phyloP scores from a whole-genome alignment of 2,888 invertebrate species.

The Alloscopus bannaensis region DNA sequence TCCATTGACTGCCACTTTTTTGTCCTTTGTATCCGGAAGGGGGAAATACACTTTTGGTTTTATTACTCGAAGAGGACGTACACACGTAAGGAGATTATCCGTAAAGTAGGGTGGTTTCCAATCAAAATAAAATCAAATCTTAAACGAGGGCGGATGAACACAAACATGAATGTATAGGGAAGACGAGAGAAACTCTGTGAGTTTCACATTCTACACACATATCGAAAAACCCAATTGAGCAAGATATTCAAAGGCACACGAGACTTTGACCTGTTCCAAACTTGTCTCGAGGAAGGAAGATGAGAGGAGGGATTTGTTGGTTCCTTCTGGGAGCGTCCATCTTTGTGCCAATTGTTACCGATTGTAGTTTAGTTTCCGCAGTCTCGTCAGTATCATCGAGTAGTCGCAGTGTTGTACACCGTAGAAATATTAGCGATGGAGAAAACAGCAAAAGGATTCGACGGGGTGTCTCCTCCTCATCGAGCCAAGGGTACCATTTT shows the following conservation, averaged over 20 bases:
- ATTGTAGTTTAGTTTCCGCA: conserved; percentile 54
- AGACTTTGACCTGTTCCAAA: not conserved
- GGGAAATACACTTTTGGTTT: too few relatives aligned
- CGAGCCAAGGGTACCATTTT: conserved; percentile 26
- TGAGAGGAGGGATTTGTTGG: conserved; percentile 59
- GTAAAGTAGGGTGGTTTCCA: too few relatives aligned
- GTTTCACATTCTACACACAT: not conserved
- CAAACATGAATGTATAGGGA: not conserved
- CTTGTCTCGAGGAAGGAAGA: conserved; percentile 51
- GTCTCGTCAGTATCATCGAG: conserved; percentile 31
- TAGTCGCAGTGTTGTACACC: conserved; percentile 17
- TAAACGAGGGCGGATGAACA: too few relatives aligned
- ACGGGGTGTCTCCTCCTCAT: conserved; percentile 33
- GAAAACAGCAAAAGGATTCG: conserved; percentile 15
- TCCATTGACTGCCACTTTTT: not conserved
- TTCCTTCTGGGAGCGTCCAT: conserved; percentile 62
- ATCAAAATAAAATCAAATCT: too few relatives aligned
- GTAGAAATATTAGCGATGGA: not conserved
- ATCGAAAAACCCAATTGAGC: not conserved
- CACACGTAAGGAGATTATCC: too few relatives aligned
- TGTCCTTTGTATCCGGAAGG: too few relatives aligned
- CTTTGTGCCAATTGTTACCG: conserved; percentile 62
- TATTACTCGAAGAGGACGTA: too few relatives aligned
- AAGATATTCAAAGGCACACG: not conserved
- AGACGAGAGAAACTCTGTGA: not conserved